Conservation (phyloP, 2,888 invertebrate genomes). For the Actias luna region DNA sequence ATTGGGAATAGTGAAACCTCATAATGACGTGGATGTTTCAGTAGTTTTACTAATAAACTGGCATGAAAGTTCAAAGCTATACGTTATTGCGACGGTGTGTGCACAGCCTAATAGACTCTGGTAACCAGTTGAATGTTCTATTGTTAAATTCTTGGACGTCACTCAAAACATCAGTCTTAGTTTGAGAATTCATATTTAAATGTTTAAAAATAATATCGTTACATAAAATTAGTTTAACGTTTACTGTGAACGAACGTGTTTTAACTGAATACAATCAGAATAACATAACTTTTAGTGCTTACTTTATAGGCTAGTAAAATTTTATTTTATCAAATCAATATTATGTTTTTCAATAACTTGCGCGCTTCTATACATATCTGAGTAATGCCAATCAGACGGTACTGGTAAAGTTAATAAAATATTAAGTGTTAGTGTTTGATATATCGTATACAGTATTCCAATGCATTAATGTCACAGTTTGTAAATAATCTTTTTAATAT, state of each 20-base stretch:
- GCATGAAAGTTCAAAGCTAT: neutral
- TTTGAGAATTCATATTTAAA: constrained; percentile 29
- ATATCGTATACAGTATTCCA: no score
- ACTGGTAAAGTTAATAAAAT: neutral
- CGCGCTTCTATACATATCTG: no score
- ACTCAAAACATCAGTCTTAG: constrained; percentile 43
- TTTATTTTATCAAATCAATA: neutral
- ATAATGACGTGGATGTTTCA: no score
- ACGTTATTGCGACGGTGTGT: neutral
- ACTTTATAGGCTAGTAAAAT: neutral
- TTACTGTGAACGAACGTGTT: constrained; percentile 13
- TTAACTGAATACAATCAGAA: constrained; percentile 20
- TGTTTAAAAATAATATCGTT: constrained; percentile 35
- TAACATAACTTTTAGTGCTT: constrained; percentile 25
- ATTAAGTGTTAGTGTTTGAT: neutral
- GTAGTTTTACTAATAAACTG: neutral
- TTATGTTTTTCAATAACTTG: neutral
- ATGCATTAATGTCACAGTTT: neutral
- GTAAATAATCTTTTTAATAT: neutral
- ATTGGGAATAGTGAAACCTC: no score
- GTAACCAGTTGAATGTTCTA: constrained; percentile 27
- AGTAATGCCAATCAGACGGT: no score
- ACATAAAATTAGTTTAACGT: constrained; percentile 4
- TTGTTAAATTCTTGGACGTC: constrained; percentile 50
- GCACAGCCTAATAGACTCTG: neutral